Base-by-base conservation (phyloP, 2,888 invertebrate species). In the Dasypogon diadema region DNA sequence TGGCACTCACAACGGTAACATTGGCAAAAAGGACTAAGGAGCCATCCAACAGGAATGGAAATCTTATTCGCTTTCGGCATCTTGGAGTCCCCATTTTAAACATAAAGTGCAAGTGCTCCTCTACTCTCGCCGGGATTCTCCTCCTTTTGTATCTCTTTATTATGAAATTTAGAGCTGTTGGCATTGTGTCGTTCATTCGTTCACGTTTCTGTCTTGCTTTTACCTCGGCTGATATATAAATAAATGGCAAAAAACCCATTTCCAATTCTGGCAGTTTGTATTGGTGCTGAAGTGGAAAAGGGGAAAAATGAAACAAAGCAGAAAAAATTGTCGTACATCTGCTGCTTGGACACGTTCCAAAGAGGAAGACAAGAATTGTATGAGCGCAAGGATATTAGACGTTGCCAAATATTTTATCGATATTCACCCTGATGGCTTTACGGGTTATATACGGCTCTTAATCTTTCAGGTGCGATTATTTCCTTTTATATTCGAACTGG, bases 291-390 rank as follows among this genome's bases (percentile, higher is more conserved):
- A 73, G 73, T 55, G 56, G 73, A 73, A 73, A 56, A 73, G 54
- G 73, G 56, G 56, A 56, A 73, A 73, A 73, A 75, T 63, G 73
- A 73, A 73, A 73, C 37, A 70, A 73, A 72, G 54, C 42, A 14
- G 42, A 42, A 73, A 73, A 73, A 56, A 55, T 8, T 48, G 56
- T 46, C 68, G 73, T 68, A 75, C 77, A 77, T 77, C 77, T 77
- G 77, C 75, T 68, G 56, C 74, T 58, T 77, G 77, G 75, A 75
- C 77, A 75, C 77, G 77, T 77, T 77, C 77, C 77, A 77, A 77
- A 75, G 58, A 68, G 58, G 58, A 68, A 68, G 60, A 68, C 51
- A 22, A 74, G 24, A 58, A 60, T 55, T 37, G 70, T 75, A 68
- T 68, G 76, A 72, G 72, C 48, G 46, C 54, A 72, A 63, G 54